Base-by-base conservation (phyloP, 2,113 vertebrate species). In the Acrocephalus kingi region DNA sequence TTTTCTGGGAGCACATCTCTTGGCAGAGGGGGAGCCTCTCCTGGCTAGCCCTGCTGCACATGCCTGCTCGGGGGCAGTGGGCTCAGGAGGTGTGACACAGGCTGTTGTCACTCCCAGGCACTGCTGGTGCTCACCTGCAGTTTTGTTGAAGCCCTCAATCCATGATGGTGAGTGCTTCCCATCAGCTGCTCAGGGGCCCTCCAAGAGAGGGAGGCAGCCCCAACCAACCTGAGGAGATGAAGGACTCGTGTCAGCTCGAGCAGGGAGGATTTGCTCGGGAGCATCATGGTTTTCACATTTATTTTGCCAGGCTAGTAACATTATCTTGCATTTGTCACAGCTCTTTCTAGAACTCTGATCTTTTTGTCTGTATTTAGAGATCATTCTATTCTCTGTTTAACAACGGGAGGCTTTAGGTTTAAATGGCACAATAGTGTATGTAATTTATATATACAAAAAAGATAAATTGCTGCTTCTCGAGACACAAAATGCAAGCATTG, bases 281-380 rank as follows among this genome's bases (percentile, higher is more conserved):
- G 7, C 52, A 27, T 61, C 2, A 0, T 35, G 45, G 30, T 23
- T 78, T 92, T 73, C 33, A 9, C 46, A 5, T 90, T 52, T 91
- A 84, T 84, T 85, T 94, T 89, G 56, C 83, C 4, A 55, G 71
- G 75, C 92, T 94, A 43, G 77, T 94, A 83, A 89, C 46, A 56
- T 81, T 95, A 87, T 90, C 82, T 46, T 91, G 75, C 35, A 2
- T 81, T 96, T 96, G 94, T 72, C 76, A 69, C 89, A 56, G 80
- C 92, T 93, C 79, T 91, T 93, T 64, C 87, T 94, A 6, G 92
- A 95, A 76, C 92, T 97, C 96, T 97, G 94, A 93, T 95, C 82
- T 91, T 96, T 97, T 71, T 84, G 75, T 96, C 91, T 91, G 89
- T 62, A 21, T 94, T 91, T 96, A 68, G 92, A 89, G 84, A 82